Percentiles rank a stretch among this genome's conserved stretches.
Conservation (phyloP, 2,888 invertebrate genomes). For the Clivina fossor region DNA sequence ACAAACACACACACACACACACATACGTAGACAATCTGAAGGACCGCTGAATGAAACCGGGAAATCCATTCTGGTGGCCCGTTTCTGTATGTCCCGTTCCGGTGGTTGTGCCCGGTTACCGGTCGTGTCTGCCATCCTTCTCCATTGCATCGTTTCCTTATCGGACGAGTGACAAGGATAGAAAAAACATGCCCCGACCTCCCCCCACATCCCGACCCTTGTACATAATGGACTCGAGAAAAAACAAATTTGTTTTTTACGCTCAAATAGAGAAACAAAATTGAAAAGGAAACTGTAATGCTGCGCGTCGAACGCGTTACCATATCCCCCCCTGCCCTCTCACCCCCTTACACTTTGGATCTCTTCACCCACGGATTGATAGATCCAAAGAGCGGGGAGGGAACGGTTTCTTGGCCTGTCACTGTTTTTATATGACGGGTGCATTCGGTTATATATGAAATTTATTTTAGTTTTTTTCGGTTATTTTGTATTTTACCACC, state of each 20-base stretch:
- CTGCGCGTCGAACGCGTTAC: conserved; percentile 3
- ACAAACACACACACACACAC: neutral
- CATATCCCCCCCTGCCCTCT: conserved; percentile 7
- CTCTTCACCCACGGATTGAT: no score
- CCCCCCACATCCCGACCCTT: conserved; percentile 9
- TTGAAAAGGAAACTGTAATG: conserved; percentile 51
- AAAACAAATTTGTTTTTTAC: conserved; percentile 53
- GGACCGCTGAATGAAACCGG: conserved; percentile 21
- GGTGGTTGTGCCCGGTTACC: conserved; percentile 1
- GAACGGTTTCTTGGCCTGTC: no score
- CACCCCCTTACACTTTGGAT: neutral
- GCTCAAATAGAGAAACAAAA: conserved; percentile 53
- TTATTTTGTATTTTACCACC: no score
- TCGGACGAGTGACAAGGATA: no score
- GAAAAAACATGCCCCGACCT: no score
- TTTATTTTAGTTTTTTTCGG: no score
- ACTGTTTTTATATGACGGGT: conserved; percentile 21
- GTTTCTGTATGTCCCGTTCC: neutral
- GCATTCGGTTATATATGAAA: conserved; percentile 16
- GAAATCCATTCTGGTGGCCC: conserved; percentile 27
- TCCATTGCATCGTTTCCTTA: neutral
- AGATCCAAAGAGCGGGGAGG: no score
- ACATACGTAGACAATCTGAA: neutral
- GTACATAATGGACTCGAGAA: conserved; percentile 51
- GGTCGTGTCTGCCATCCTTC: neutral